phyloP scores from a whole-genome alignment of 2,113 vertebrate genomes.

The Prietella phreatophila region DNA sequence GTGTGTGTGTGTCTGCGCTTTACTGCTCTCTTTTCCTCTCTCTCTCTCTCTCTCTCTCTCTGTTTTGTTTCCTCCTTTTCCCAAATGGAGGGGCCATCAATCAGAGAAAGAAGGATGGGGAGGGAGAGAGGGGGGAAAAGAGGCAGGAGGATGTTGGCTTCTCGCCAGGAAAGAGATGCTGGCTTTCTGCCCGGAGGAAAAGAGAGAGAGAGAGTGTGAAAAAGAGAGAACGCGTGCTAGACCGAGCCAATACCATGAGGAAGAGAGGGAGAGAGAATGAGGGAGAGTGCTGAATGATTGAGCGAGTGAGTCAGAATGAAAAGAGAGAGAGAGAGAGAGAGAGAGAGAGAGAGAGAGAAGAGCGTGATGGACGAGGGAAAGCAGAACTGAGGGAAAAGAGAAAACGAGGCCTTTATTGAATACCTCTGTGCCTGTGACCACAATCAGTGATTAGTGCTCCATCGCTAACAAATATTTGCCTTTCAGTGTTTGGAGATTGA shows the following conservation, averaged over 20 bases:
- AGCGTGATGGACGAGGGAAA: slow-evolving; percentile 29
- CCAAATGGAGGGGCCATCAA: slow-evolving; percentile 74
- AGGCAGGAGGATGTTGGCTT: slow-evolving; percentile 42
- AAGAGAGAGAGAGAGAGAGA: slow-evolving; percentile 28
- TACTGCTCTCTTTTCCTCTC: slow-evolving; percentile 18
- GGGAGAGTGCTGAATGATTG: slow-evolving; percentile 34
- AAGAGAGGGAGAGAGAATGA: slow-evolving; percentile 20
- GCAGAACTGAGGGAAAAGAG: slow-evolving; percentile 40
- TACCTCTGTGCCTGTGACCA: slow-evolving; percentile 53
- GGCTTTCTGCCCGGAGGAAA: slow-evolving; percentile 45
- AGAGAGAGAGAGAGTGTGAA: slow-evolving; percentile 19
- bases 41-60: slow-evolving; percentile 35
- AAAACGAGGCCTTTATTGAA: slow-evolving; percentile 56
- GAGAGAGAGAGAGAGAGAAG: slow-evolving; percentile 24
- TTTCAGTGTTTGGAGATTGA: slow-evolving; percentile 58
- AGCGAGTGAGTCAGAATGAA: slow-evolving; percentile 26
- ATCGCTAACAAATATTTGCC: slow-evolving; percentile 58
- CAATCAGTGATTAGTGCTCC: slow-evolving; percentile 53
- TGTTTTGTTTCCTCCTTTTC: slow-evolving; percentile 68
- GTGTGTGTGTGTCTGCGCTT: slow-evolving; percentile 24
- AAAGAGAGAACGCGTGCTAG: slow-evolving; percentile 1
- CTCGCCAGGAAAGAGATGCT: slow-evolving; percentile 44
- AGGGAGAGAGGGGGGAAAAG: not conserved
- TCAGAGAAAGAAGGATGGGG: slow-evolving; percentile 56
- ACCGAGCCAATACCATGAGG: slow-evolving; percentile 19